These are phyloP conservation scores for Passerculus sandwichensis DNA, from an alignment of 2,797 vertebrate species.

Conservation along the genomic window DNA sequence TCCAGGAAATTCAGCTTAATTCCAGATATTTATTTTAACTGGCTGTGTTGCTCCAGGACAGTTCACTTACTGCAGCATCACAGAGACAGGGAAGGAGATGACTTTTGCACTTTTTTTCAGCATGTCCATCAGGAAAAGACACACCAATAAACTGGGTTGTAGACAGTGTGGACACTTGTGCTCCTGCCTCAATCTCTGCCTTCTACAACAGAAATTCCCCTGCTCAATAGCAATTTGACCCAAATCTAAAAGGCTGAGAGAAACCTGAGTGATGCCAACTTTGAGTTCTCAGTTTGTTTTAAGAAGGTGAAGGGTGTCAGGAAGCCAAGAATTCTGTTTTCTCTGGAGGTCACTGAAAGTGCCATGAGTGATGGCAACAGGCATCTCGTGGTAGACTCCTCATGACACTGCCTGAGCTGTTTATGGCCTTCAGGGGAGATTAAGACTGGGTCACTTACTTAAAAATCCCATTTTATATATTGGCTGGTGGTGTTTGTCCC, in stretches of 20 bases:
- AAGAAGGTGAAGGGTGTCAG: not conserved
- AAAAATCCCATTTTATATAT: not conserved
- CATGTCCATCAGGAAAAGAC: not conserved
- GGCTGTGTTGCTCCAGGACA: not conserved
- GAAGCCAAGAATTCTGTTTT: not conserved
- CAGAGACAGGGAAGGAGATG: not conserved
- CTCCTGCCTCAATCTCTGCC: not conserved
- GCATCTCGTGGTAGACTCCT: not conserved
- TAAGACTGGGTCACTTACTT: not conserved
- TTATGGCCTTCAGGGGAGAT: not conserved
- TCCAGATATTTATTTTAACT: not conserved
- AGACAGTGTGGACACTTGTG: not conserved
- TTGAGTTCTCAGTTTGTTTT: not conserved
- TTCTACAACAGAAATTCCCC: fast-evolving
- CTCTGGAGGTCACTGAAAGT: not conserved
- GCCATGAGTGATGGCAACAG: not conserved
- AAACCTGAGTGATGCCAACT: not conserved
- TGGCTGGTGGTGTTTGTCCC: not conserved
- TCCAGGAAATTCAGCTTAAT: not conserved
- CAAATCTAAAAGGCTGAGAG: not conserved
- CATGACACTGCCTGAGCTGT: not conserved
- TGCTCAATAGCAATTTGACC: not conserved
- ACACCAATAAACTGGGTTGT: not conserved
- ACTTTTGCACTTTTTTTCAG: not conserved
- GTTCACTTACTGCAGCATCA: not conserved